Evolutionary conservation across 1,140 invertebrate genomes (phyloP).

Genomic region (Ceratitis capitata): DNA sequence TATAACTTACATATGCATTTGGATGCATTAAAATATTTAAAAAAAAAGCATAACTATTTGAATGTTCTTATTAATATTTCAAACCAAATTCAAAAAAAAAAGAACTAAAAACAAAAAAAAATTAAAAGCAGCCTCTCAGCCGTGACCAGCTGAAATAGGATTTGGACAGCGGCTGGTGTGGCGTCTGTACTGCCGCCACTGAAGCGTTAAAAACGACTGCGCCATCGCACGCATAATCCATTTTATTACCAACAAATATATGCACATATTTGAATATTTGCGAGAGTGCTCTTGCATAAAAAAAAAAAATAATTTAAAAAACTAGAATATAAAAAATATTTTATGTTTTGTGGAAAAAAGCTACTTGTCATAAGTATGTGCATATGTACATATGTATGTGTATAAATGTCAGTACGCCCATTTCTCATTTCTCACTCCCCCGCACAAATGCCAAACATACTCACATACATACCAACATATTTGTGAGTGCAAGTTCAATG

Average conservation of each 20-base stretch:
- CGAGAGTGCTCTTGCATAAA: not conserved
- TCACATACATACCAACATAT: not conserved
- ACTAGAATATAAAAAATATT: conserved; percentile 2
- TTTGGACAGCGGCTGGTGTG: not conserved
- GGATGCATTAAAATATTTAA: not conserved
- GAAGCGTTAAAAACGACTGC: conserved; percentile 26
- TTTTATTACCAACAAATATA: not conserved
- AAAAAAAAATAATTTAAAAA: not conserved
- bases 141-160: not conserved
- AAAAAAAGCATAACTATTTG: not conserved
- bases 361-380: not conserved
- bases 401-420: not conserved
- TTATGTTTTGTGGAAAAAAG: not conserved
- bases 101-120: not conserved
- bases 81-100: too few relatives aligned
- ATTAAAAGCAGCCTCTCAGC: not conserved
- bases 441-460: not conserved
- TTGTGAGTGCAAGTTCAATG: conserved; percentile 18
- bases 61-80: not conserved
- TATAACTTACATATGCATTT: too few relatives aligned
- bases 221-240: not conserved
- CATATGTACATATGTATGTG: not conserved
- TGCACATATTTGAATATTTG: not conserved
- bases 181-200: not conserved
- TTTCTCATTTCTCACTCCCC: not conserved